phyloP scores from a whole-genome alignment of 2,113 vertebrate species.

The Gasterosteus nipponicus region DNA sequence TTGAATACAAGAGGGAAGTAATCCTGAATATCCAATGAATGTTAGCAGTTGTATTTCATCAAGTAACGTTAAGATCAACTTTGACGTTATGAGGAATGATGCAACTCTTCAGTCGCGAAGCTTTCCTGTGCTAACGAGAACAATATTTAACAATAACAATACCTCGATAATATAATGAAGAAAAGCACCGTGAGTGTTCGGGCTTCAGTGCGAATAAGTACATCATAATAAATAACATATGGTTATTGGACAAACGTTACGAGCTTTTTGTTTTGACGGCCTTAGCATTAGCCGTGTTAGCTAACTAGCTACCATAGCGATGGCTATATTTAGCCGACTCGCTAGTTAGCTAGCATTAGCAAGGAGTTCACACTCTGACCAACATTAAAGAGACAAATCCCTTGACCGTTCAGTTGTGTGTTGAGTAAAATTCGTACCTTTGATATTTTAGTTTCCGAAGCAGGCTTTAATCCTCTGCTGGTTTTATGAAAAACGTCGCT shows the following conservation, averaged over 20 bases:
- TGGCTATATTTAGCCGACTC: background rate
- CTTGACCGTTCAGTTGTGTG: background rate
- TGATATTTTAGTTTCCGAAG: too few species aligned
- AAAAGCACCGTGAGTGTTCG: too few species aligned
- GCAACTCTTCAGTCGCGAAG: constrained; percentile 20
- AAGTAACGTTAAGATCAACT: background rate
- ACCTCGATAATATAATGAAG: background rate
- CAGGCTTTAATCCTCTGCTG: background rate
- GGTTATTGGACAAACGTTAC: too few species aligned
- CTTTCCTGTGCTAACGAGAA: background rate
- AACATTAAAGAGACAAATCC: background rate
- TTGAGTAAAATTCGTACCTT: constrained; percentile 35
- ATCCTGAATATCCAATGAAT: too few species aligned
- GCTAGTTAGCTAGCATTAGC: constrained; percentile 35
- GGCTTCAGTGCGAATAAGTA: accelerated
- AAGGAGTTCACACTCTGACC: constrained; percentile 5
- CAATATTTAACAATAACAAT: too few species aligned
- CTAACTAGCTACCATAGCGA: constrained; percentile 1
- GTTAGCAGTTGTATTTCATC: background rate
- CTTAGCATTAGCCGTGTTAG: background rate
- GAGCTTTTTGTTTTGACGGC: background rate
- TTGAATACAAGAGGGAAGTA: background rate
- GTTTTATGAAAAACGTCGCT: too few species aligned
- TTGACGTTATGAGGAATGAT: constrained; percentile 10
- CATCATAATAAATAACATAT: background rate